Base-by-base conservation (phyloP, 37 sponge, comb jelly and placozoan genomes). In the Beroe forskalii region DNA sequence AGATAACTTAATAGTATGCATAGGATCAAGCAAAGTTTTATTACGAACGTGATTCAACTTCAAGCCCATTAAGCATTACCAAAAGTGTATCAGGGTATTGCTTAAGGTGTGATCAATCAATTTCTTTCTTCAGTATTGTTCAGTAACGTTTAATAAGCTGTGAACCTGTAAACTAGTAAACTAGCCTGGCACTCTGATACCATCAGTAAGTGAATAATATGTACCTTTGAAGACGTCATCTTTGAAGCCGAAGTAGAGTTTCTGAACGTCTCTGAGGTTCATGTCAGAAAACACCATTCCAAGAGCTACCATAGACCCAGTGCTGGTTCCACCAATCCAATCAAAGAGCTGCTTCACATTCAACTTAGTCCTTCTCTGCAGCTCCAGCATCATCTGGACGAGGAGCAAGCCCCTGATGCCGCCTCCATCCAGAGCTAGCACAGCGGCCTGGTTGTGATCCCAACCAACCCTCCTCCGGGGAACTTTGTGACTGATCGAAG, bases 311-410 rank as follows among this genome's bases (percentile, higher is more conserved):
- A 94, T 75, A 31, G 67, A 91, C 8, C 94, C 94, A 25, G 92
- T 91, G 42, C 94, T 93, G 60, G 94, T 93, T 28, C 94, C 94
- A 25, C 92, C 94, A 28, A 92, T 37, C 90, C 62, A 92, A 67
- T 93, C 94, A 80, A 93, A 93, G 63, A 67, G 91, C 41, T 91
- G 48, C 25, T 36, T 40, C n/a, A 92, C 22, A 6, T 86, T 0
- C 67, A 86, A 36, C 4, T 35, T 37, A 80, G 92, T 69, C 35
- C 90, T 36, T n/a, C 76, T 83, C 39, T 92, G 76, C 9, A 93
- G 32, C 19, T 92, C 94, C 20, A 69, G 23, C 33, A 93, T 33
- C n/a, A 92, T 92, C 66, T 89, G 83, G 1, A 75, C 44, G 37
- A 80, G 63, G 38, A 90, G 37, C 19, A 92, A 91, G 3, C 90